A percentile compares a stretch with the other conserved stretches of the same genome.
phyloP scores from a whole-genome alignment of 2,113 vertebrate species.

The Brachypodius melanocephalos region DNA sequence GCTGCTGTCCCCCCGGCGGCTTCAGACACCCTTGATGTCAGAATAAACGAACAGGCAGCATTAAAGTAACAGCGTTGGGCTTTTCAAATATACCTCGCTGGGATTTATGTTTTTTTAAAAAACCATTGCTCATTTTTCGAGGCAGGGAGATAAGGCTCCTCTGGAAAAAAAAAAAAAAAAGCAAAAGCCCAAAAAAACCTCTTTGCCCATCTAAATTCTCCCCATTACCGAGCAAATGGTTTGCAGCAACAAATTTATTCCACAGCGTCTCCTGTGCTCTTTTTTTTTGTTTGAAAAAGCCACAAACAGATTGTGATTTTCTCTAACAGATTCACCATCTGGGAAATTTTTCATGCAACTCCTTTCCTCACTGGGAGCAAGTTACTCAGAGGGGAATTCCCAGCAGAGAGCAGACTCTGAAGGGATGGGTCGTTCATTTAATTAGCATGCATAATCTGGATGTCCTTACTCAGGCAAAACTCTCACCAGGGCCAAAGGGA shows the following conservation, averaged over 20 bases:
- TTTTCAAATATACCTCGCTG: rapidly evolving
- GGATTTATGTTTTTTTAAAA: background rate
- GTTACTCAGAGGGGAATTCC: constrained; percentile 64
- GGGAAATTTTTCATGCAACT: constrained; percentile 64
- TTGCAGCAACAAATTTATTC: constrained; percentile 59
- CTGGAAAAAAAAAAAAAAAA: background rate
- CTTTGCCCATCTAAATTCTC: constrained; percentile 54
- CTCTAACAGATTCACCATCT: constrained; percentile 64
- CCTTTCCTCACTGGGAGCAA: constrained; percentile 58
- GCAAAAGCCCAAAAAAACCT: background rate
- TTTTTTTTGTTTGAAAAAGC: constrained; percentile 55
- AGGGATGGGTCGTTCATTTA: constrained; percentile 59
- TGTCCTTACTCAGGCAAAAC: constrained; percentile 59
- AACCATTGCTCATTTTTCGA: background rate
- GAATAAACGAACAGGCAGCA: background rate
- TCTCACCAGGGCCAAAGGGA: constrained; percentile 27
- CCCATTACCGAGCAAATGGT: constrained; percentile 60
- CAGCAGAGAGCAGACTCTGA: constrained; percentile 48
- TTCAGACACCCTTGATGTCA: background rate
- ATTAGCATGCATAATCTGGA: constrained; percentile 49
- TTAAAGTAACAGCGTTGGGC: background rate
- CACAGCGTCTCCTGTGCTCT: constrained; percentile 29
- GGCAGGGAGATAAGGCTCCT: background rate
- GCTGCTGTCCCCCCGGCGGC: background rate
- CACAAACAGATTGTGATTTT: constrained; percentile 64